A percentile compares a stretch with the other conserved stretches of the same genome.
Evolutionary conservation across 2,888 invertebrate species (phyloP).

Genomic region (Endotricha flammealis): DNA sequence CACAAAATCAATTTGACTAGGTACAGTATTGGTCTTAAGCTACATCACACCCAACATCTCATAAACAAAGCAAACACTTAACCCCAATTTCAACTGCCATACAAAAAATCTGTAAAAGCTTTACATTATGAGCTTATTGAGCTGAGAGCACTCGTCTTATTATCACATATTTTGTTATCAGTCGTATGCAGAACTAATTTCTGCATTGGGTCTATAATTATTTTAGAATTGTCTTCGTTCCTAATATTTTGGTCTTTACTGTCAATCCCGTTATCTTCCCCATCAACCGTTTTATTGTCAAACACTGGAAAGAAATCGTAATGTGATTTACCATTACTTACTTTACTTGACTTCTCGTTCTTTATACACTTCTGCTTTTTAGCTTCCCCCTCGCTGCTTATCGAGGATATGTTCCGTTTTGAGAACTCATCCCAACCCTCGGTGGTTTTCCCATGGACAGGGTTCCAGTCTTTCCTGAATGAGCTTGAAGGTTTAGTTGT

Average conservation of each 20-base stretch:
- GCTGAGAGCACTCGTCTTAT: slow-evolving; percentile 71
- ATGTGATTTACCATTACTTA: slow-evolving; percentile 60
- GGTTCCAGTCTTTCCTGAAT: slow-evolving; percentile 60
- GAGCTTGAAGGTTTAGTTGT: slow-evolving; percentile 63
- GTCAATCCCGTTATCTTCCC: slow-evolving; percentile 20
- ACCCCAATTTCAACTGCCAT: slow-evolving; percentile 33
- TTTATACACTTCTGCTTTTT: slow-evolving; percentile 47
- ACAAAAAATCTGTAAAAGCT: slow-evolving; percentile 60
- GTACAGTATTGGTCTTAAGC: slow-evolving; percentile 18
- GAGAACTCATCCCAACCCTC: slow-evolving; percentile 68
- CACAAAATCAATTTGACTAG: slow-evolving; percentile 30
- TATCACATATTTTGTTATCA: slow-evolving; percentile 77
- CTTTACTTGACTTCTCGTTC: slow-evolving; percentile 44
- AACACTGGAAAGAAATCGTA: slow-evolving; percentile 71
- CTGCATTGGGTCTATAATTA: slow-evolving; percentile 75
- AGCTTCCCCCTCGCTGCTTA: slow-evolving; percentile 46
- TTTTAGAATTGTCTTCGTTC: slow-evolving; percentile 61
- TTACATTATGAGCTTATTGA: slow-evolving; percentile 66
- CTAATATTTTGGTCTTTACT: slow-evolving; percentile 23
- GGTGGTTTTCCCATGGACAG: slow-evolving; percentile 48
- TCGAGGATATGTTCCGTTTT: slow-evolving; percentile 57
- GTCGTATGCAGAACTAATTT: slow-evolving; percentile 74
- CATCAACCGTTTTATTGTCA: slow-evolving; percentile 57
- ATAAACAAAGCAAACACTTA: slow-evolving; percentile 43
- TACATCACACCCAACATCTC: slow-evolving; percentile 16